phyloP scores from a whole-genome alignment of 2,888 invertebrate species.

The Mechanitis mazaeus region DNA sequence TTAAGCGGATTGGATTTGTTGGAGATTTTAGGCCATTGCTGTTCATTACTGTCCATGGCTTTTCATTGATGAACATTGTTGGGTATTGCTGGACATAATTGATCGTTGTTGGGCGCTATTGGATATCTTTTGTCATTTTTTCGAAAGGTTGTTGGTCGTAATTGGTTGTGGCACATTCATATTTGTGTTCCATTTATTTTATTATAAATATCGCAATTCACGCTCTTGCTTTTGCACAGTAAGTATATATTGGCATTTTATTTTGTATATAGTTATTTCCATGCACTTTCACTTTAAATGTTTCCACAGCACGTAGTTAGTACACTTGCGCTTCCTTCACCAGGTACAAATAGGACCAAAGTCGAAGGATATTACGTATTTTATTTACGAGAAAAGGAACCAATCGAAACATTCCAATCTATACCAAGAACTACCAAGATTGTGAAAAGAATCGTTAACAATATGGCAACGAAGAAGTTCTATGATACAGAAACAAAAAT shows the following conservation, averaged over 20 bases:
- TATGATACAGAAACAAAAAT: neutral
- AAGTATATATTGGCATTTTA: neutral
- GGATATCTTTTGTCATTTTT: too few species aligned
- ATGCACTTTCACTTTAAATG: neutral
- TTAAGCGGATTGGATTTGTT: too few species aligned
- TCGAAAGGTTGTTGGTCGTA: too few species aligned
- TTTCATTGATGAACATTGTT: too few species aligned
- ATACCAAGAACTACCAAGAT: neutral
- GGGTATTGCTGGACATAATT: too few species aligned
- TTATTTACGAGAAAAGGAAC: constrained; percentile 20
- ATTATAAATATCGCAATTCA: neutral
- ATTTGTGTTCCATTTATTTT: too few species aligned
- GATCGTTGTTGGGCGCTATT: neutral
- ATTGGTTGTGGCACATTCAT: too few species aligned
- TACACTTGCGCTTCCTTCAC: constrained; percentile 24
- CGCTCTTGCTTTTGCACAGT: neutral
- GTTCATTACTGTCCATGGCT: too few species aligned
- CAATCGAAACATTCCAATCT: constrained; percentile 18
- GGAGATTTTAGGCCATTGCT: too few species aligned
- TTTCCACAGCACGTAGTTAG: constrained; percentile 2
- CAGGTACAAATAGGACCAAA: constrained; percentile 23
- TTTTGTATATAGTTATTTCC: too few species aligned
- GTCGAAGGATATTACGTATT: constrained; percentile 15
- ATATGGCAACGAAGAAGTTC: neutral
- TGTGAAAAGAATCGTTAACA: neutral